Base-by-base conservation (phyloP, 2,888 invertebrate genomes). In the Phortica magna region DNA sequence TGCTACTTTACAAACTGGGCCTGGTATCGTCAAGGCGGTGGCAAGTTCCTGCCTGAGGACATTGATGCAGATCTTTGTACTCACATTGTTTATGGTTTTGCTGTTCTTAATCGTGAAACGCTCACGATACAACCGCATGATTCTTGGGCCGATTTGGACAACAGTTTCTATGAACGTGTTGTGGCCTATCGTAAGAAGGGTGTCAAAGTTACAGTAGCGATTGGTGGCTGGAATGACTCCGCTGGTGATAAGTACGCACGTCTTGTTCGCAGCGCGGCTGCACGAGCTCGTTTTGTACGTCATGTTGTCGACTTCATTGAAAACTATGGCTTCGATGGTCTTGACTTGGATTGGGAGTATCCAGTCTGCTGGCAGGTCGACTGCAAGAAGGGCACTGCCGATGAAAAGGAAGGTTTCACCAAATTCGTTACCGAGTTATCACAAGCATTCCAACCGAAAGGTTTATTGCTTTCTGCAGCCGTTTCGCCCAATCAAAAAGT, bases 161-260 rank as follows among this genome's bases (percentile, higher is more conserved):
- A 98, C 90, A 96, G 96, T 94, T 97, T 97, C 91, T 98, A 97
- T 91, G 96, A 96, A 85, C 95, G 97, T 88, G 96, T 98, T 3
- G 95, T 95, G 0, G 94, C 94, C 0, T 93, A 95, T 42, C 96
- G 95, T 83, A 92, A 93, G 0, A 94, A 94, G 82, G 95, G 96
- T 0, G 93, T 96, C 14, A 97, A 96, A 91, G 96, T 97, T 0
- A 93, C 97, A 0, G 93, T 98, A 2, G 98, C 98, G 0, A 94
- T 98, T 77, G 98, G 98, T 7, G 98, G 98, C 0, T 98, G 98
- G 98, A 98, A 97, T 88, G 98, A 98, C 92, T 98, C 97, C 0
- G 96, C 96, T 0, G 97, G 97, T 4, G 96, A 96, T 90, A 98
- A 98, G 89, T 98, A 98, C 91, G 96, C 97, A 0, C 94, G 95